These are phyloP conservation scores for Teleogryllus occipitalis DNA, from an alignment of 1,140 invertebrate species.

Conservation along the genomic window DNA sequence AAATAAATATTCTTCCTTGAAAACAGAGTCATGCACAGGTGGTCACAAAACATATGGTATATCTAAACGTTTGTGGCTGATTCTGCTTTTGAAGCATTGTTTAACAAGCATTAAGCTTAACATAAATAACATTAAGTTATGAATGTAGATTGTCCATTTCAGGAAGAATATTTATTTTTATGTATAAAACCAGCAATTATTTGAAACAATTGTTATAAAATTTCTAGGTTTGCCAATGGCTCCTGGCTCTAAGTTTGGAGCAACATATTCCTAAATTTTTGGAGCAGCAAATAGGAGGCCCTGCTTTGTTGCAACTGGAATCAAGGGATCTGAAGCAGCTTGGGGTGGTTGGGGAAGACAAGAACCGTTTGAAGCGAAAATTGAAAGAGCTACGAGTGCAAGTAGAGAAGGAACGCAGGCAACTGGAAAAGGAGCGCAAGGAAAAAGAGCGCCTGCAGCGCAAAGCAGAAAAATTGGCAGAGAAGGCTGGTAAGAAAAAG, in stretches of 20 bases:
- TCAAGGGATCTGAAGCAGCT: slow-evolving; percentile 81
- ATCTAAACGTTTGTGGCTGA: no score
- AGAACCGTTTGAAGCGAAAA: slow-evolving; percentile 74
- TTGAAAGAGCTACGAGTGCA: slow-evolving; percentile 75
- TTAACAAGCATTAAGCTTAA: no score
- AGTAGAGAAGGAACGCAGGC: slow-evolving; percentile 66
- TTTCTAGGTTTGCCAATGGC: slow-evolving; percentile 73
- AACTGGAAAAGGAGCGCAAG: slow-evolving; percentile 63
- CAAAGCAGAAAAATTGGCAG: slow-evolving; percentile 73
- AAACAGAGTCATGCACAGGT: no score
- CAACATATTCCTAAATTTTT: slow-evolving; percentile 75
- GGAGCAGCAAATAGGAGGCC: slow-evolving; percentile 75
- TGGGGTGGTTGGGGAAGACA: slow-evolving; percentile 71
- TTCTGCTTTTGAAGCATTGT: no score
- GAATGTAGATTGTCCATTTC: no score
- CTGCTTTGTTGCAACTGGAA: slow-evolving; percentile 69
- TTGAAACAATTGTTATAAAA: slow-evolving; percentile 22
- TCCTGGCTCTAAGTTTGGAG: slow-evolving; percentile 70
- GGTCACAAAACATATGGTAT: no score
- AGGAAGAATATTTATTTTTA: no score
- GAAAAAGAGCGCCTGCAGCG: slow-evolving; percentile 63
- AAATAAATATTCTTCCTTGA: no score
- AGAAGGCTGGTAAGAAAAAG: slow-evolving; percentile 42
- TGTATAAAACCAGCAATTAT: no score
- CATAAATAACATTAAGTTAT: no score